Evolutionary conservation across 2,797 vertebrate genomes (phyloP).

Genomic region (Momotus momota): DNA sequence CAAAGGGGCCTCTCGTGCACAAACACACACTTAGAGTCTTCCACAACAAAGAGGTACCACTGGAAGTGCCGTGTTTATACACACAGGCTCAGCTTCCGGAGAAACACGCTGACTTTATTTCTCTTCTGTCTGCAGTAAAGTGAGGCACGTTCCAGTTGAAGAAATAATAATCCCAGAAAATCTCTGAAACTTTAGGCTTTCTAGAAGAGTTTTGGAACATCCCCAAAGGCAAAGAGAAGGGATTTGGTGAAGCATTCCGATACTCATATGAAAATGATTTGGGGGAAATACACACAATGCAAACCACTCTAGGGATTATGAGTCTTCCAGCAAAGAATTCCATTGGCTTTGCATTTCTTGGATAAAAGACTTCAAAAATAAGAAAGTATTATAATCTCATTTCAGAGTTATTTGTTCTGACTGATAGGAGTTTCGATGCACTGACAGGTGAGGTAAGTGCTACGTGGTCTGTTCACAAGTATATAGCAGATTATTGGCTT

Average conservation of each 20-base stretch:
- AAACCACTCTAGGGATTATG: neutral
- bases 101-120: neutral
- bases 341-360: slow-evolving; percentile 23
- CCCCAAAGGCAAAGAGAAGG: slow-evolving; percentile 32
- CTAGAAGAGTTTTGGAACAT: slow-evolving; percentile 49
- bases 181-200: slow-evolving; percentile 24
- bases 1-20: neutral
- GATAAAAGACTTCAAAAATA: neutral
- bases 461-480: neutral
- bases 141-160: slow-evolving; percentile 14
- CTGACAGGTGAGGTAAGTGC: slow-evolving; percentile 15
- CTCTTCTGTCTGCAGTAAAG: slow-evolving; percentile 18
- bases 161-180: slow-evolving; percentile 36
- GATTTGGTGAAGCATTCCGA: slow-evolving; percentile 5
- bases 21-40: neutral
- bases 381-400: neutral
- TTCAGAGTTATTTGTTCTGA: neutral
- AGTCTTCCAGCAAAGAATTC: slow-evolving; percentile 51
- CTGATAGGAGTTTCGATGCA: neutral
- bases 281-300: slow-evolving; percentile 20
- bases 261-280: slow-evolving; percentile 55
- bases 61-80: neutral
- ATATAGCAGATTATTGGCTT: neutral
- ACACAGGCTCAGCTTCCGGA: neutral
- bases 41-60: neutral